Evolutionary conservation across 2,888 invertebrate species (phyloP), one percentile per base, ranked within the genome.

Genomic region (Lycocerus yunnanus): DNA sequence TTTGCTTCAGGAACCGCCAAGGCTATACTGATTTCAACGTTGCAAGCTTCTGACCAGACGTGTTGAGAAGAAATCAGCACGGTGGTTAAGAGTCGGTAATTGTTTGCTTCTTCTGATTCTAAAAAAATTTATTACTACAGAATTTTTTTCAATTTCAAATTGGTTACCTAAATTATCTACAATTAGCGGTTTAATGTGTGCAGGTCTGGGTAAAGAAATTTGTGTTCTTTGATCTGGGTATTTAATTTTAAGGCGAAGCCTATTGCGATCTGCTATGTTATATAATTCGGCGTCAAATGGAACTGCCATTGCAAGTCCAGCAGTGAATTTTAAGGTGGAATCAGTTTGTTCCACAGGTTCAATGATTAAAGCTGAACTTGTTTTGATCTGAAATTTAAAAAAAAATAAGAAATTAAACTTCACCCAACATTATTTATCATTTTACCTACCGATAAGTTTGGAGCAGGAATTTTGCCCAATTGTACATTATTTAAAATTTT

Each of bases 141-240:
- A 5, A 59, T 13, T 68, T 69, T 77, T 20, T 68, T 21, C 11
- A 68, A 69, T 15, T 15, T 9, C 3, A 60, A 10, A 11, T 59
- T 21, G 18, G 15, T 71, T 77, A 84, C 84, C 85, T 80, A 84
- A 82, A 72, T 88, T 89, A 5, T 90, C 91, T 66, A 82, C 82
- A 78, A 91, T 89, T 81, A 94, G 90, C 68, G 92, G 90, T 43
- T 94, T 91, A 81, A 97, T 90, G 84, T 97, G 96, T 70, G 93
- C 90, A 9, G 91, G 88, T 67, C 93, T 91, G 3, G 97, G 97
- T 72, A 95, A 90, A 73, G 96, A 90, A 73, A 97, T 90, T 85
- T 97, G 95, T 73, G 93, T 91, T 84, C 94, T 92, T 82, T 97
- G 95, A 89, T 98, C 98, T 0, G 98, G 97, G 88, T 98, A 98